Conservation (phyloP, 2,888 invertebrate genomes). For the Mayetiola destructor region DNA sequence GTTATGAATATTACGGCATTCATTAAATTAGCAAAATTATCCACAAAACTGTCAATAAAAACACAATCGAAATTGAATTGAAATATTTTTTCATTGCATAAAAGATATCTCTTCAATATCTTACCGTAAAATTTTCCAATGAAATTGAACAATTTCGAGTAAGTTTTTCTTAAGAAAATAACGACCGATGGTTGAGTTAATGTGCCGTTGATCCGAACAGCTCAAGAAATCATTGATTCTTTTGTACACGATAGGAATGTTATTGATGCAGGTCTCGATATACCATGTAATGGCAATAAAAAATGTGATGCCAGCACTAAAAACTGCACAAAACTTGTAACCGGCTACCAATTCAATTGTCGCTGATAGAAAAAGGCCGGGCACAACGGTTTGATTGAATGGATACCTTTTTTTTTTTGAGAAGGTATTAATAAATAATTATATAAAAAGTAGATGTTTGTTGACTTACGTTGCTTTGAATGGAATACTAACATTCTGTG, state of each 20-base stretch:
- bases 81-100: background rate
- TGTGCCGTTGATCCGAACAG: too few species aligned
- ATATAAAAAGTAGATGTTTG: too few species aligned
- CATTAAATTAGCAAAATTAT: background rate
- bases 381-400: background rate
- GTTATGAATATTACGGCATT: background rate
- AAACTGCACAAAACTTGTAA: background rate
- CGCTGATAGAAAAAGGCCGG: background rate
- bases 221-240: background rate
- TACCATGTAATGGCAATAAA: background rate
- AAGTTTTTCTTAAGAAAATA: background rate
- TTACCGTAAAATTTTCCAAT: background rate
- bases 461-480: too few species aligned
- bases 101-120: background rate
- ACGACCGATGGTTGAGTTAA: background rate
- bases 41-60: background rate
- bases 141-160: background rate
- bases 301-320: background rate
- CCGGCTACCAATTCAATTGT: background rate
- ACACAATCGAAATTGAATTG: background rate
- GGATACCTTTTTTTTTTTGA: background rate
- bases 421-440: too few species aligned
- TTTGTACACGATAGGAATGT: background rate
- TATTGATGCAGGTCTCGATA: slow-evolving; percentile 1
- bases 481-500: too few species aligned